Conservation (phyloP, 2,888 invertebrate genomes). For the Volucella bombylans region DNA sequence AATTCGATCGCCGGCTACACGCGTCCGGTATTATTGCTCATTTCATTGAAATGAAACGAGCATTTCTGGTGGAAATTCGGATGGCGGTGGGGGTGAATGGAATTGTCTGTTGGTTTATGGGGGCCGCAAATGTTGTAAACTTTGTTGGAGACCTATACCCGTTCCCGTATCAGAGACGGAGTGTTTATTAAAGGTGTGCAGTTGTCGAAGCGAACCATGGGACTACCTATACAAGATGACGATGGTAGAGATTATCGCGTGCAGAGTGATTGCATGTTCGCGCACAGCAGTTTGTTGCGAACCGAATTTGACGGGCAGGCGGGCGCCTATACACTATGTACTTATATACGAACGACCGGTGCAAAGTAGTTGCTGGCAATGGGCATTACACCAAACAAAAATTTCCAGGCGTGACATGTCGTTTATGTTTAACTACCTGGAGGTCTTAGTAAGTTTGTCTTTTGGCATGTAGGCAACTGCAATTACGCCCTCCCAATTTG, state of each 20-base stretch:
- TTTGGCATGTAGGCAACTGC: slow-evolving; percentile 68
- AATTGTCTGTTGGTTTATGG: slow-evolving; percentile 68
- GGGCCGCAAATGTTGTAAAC: slow-evolving; percentile 66
- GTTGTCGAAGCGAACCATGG: neutral
- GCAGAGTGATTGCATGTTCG: slow-evolving; percentile 68
- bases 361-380: slow-evolving; percentile 48
- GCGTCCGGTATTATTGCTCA: slow-evolving; percentile 60
- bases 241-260: slow-evolving; percentile 69
- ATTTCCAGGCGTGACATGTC: slow-evolving; percentile 71
- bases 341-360: neutral
- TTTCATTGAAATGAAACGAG: slow-evolving; percentile 36
- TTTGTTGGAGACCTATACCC: slow-evolving; percentile 37
- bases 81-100: neutral
- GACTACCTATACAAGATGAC: slow-evolving; percentile 28
- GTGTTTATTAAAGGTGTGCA: slow-evolving; percentile 59
- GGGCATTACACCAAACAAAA: slow-evolving; percentile 45
- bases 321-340: too few species aligned
- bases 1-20: slow-evolving; percentile 57
- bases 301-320: slow-evolving; percentile 37
- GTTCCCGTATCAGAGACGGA: too few species aligned
- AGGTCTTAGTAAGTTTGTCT: slow-evolving; percentile 70
- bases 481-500: slow-evolving; percentile 66
- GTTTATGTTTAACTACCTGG: slow-evolving; percentile 70
- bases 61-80: neutral
- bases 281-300: slow-evolving; percentile 45